Conservation (phyloP, 2,888 invertebrate species). For the Aleiodes alternator region DNA sequence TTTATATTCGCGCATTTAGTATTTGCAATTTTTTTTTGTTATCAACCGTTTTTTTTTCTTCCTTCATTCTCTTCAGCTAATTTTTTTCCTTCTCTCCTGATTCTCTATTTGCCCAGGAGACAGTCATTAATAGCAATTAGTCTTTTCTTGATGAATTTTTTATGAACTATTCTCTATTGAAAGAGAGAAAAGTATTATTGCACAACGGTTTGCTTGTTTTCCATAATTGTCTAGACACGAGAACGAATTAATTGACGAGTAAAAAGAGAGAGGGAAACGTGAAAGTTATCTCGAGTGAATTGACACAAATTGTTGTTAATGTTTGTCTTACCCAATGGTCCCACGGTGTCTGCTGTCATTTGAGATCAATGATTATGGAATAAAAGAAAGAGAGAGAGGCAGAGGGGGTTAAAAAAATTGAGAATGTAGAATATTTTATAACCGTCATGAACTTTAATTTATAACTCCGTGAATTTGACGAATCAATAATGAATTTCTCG, state of each 20-base stretch:
- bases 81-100: background rate
- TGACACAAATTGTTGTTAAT: constrained; percentile 29
- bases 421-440: too few species aligned
- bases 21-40: constrained; percentile 2
- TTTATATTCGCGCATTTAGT: constrained; percentile 22
- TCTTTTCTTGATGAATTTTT: constrained; percentile 67
- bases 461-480: background rate
- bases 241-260: constrained; percentile 39
- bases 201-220: constrained; percentile 35
- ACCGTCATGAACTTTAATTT: too few species aligned
- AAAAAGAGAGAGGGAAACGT: background rate
- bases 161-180: constrained; percentile 64
- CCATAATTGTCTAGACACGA: constrained; percentile 43
- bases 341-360: constrained; percentile 15
- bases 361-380: background rate
- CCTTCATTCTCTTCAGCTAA: background rate
- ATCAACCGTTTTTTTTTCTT: background rate
- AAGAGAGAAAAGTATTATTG: constrained; percentile 10
- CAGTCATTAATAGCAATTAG: constrained; percentile 71
- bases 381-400: background rate
- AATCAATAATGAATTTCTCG: constrained; percentile 20
- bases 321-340: constrained; percentile 23
- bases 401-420: background rate
- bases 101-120: constrained; percentile 44
- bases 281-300: constrained; percentile 3